Conservation (phyloP, 1,140 invertebrate species). For the Panagrolaimus sp. region DNA sequence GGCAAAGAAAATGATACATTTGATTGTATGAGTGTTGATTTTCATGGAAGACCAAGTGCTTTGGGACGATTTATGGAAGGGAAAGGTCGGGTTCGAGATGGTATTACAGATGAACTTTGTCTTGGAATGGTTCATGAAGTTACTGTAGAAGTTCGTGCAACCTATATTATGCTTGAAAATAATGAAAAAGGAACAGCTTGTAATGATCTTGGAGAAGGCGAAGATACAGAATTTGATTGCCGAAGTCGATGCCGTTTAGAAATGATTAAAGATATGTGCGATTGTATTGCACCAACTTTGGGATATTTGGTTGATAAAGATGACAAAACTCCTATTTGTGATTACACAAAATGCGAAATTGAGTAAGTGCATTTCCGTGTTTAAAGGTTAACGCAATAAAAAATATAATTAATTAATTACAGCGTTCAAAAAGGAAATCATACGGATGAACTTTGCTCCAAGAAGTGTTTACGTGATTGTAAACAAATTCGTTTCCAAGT, state of each 20-base stretch:
- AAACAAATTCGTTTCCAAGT: constrained; percentile 47
- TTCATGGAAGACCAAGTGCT: constrained; percentile 52
- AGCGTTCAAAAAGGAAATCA: constrained; percentile 44
- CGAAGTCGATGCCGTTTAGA: constrained; percentile 49
- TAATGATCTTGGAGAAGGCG: constrained; percentile 46
- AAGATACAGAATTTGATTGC: constrained; percentile 55
- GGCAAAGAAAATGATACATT: constrained; percentile 38
- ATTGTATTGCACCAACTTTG: constrained; percentile 50
- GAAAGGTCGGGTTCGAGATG: constrained; percentile 51
- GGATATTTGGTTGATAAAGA: constrained; percentile 40
- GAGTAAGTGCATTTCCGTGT: constrained; percentile 36
- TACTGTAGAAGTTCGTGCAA: constrained; percentile 46
- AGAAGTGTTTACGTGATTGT: constrained; percentile 48
- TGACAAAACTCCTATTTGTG: constrained; percentile 45
- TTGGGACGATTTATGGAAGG: constrained; percentile 54
- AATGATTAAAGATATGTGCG: constrained; percentile 54
- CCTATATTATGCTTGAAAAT: constrained; percentile 51
- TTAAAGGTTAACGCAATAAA: neutral
- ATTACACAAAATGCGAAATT: constrained; percentile 47
- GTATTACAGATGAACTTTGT: constrained; percentile 51
- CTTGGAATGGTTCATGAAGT: constrained; percentile 47
- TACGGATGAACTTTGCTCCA: constrained; percentile 37
- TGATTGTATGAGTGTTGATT: constrained; percentile 51
- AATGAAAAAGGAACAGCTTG: constrained; percentile 53
- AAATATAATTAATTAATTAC: constrained; percentile 18